Conservation (phyloP, 2,888 invertebrate genomes). For the Heliconius ethilla region DNA sequence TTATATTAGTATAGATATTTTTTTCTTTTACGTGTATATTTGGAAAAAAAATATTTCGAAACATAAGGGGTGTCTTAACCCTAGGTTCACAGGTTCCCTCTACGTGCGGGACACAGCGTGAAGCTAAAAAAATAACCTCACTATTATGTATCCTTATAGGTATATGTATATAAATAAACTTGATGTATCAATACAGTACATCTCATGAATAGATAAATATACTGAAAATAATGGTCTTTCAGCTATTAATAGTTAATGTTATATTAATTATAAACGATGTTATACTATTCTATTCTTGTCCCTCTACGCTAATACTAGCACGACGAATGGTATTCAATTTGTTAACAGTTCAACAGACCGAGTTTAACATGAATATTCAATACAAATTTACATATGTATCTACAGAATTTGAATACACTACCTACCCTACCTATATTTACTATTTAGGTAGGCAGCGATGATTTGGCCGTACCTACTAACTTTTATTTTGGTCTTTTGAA, state of each 20-base stretch:
- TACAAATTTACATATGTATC: slow-evolving; percentile 8
- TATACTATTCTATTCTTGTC: neutral
- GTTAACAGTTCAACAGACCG: neutral
- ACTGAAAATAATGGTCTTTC: neutral
- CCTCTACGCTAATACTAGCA: neutral
- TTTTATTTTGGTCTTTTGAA: neutral
- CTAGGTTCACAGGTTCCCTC: too few relatives aligned
- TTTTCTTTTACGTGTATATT: too few relatives aligned
- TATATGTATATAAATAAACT: neutral
- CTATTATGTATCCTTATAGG: neutral
- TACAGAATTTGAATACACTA: neutral
- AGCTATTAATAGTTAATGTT: neutral
- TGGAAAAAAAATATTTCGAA: neutral
- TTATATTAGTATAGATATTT: too few relatives aligned
- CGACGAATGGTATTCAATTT: neutral
- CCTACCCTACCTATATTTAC: neutral
- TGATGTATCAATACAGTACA: too few relatives aligned
- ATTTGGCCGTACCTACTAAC: neutral
- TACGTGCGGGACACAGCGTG: neutral
- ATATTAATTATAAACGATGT: neutral
- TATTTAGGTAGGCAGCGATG: neutral
- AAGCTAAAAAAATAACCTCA: neutral
- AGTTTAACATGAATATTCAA: slow-evolving; percentile 1
- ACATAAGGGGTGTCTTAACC: too few relatives aligned
- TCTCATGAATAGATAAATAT: too few relatives aligned